Percentiles rank a stretch among this genome's conserved stretches.
Evolutionary conservation across 2,113 vertebrate species (phyloP).

Genomic region (Mastomys coucha): DNA sequence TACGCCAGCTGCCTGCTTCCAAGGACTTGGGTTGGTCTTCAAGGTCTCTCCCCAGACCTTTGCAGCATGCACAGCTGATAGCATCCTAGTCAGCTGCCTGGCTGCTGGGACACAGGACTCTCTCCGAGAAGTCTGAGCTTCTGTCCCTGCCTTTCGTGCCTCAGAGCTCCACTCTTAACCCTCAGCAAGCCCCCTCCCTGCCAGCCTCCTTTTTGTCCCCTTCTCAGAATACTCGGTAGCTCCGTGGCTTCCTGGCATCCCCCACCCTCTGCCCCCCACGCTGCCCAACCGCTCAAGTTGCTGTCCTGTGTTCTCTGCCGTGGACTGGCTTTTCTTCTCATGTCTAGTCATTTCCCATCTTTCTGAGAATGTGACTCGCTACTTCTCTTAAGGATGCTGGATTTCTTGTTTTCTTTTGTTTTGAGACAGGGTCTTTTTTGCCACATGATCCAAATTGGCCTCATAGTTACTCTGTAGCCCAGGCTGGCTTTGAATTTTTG

Average conservation of each 20-base stretch:
- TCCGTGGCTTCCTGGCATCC: background rate
- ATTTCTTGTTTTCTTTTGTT: background rate
- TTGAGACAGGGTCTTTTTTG: background rate
- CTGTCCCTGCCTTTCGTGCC: background rate
- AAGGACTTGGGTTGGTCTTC: constrained; percentile 74
- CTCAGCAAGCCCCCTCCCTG: background rate
- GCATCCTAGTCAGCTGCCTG: background rate
- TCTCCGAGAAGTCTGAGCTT: background rate
- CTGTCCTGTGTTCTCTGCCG: background rate
- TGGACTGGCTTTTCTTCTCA: background rate
- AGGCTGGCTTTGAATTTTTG: background rate
- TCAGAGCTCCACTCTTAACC: background rate
- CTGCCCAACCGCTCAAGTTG: background rate
- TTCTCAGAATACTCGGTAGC: background rate
- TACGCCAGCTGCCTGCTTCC: constrained; percentile 67
- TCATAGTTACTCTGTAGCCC: background rate
- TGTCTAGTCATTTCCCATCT: background rate
- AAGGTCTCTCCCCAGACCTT: constrained; percentile 39
- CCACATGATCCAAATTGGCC: background rate
- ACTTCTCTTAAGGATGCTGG: background rate
- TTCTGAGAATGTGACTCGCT: background rate
- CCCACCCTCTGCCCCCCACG: background rate
- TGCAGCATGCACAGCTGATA: background rate
- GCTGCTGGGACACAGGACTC: background rate
- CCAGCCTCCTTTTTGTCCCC: background rate